A percentile compares a stretch with the other conserved stretches of the same genome.
These are phyloP conservation scores for Otolemur garnettii DNA, from an alignment of 2,113 vertebrate species.

Conservation along the genomic window DNA sequence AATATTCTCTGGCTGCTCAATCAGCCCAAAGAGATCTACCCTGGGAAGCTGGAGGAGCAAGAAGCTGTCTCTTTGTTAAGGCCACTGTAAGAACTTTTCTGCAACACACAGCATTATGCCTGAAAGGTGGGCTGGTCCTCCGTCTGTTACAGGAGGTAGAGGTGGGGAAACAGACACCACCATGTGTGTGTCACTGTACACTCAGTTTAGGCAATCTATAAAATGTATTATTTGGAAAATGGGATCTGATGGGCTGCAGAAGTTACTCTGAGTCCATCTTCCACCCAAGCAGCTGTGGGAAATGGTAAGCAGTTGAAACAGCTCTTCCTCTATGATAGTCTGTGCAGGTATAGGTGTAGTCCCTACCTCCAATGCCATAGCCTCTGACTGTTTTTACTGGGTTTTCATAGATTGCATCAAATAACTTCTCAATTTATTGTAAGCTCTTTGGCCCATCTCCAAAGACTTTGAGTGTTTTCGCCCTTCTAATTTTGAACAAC, in stretches of 20 bases:
- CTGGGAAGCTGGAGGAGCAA: background rate
- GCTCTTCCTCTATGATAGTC: background rate
- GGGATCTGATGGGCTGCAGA: background rate
- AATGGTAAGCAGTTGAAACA: background rate
- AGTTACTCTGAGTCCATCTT: background rate
- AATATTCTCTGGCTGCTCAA: background rate
- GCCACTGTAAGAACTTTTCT: background rate
- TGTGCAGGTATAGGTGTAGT: rapidly evolving
- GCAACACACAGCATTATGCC: background rate
- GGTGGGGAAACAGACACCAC: background rate
- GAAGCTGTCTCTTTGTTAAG: background rate
- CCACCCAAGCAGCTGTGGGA: background rate
- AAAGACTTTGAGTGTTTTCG: background rate
- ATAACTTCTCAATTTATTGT: background rate
- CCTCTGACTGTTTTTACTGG: background rate
- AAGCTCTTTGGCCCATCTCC: background rate
- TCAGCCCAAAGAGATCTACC: background rate
- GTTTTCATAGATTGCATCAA: background rate
- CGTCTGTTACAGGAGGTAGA: background rate
- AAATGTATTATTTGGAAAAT: background rate
- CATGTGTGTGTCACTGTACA: background rate
- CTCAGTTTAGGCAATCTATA: background rate
- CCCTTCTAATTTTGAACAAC: background rate
- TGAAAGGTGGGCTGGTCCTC: background rate
- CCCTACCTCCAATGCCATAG: rapidly evolving